phyloP scores from a whole-genome alignment of 2,797 vertebrate genomes.

The Rallus crepitans region DNA sequence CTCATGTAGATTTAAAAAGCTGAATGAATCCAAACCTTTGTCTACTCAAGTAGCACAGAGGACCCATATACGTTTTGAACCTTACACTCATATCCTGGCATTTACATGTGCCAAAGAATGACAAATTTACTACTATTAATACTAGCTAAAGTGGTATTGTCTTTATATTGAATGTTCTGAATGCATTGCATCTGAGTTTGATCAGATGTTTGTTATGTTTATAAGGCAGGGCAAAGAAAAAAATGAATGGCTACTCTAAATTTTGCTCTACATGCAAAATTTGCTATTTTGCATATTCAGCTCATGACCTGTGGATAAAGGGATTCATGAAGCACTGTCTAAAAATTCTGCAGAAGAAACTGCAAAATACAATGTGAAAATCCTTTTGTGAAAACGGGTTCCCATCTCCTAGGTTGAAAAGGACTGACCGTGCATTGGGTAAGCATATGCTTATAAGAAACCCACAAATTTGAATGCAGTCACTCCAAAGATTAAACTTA shows the following conservation, averaged over 20 bases:
- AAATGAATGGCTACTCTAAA: neutral
- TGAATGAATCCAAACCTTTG: neutral
- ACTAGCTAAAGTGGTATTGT: neutral
- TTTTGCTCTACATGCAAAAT: too few relatives aligned
- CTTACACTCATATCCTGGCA: neutral
- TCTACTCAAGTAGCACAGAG: neutral
- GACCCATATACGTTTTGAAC: neutral
- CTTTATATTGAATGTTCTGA: neutral
- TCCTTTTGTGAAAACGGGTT: neutral
- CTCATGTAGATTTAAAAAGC: neutral
- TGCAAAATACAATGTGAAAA: neutral
- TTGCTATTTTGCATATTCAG: neutral
- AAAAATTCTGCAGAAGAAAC: neutral
- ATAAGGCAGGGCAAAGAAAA: neutral
- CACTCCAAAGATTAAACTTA: neutral
- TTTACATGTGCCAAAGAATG: neutral
- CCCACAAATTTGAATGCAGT: neutral
- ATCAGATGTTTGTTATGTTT: neutral
- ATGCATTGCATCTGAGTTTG: neutral
- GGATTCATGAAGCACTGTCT: neutral
- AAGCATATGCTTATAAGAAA: neutral
- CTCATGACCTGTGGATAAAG: neutral
- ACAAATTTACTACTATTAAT: neutral
- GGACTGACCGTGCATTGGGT: neutral
- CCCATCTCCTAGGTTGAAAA: neutral